Percentiles rank a stretch among this genome's conserved stretches.
phyloP scores from a whole-genome alignment of 2,888 invertebrate genomes.

The Mythimna pallens region DNA sequence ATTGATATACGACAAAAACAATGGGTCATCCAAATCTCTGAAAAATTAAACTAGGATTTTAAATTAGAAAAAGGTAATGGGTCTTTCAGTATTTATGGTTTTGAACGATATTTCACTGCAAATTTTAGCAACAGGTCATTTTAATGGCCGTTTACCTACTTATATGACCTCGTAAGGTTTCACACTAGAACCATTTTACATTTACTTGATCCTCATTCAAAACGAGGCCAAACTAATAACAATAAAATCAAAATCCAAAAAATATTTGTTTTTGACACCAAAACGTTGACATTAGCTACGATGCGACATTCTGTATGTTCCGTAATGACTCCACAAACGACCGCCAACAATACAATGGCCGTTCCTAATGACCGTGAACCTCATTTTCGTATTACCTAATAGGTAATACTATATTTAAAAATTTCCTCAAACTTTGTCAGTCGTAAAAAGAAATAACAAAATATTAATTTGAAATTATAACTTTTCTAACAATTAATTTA shows the following conservation, averaged over 20 bases:
- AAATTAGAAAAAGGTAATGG: not conserved
- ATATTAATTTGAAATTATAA: not conserved
- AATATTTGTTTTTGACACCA: constrained; percentile 34
- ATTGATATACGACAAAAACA: constrained; percentile 4
- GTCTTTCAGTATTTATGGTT: not conserved
- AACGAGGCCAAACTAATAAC: constrained; percentile 25
- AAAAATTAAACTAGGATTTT: constrained; percentile 9
- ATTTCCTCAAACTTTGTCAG: constrained; percentile 3
- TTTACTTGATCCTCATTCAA: constrained; percentile 1
- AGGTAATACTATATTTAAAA: constrained; percentile 42
- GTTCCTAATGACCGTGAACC: constrained; percentile 71
- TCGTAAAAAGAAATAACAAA: not conserved
- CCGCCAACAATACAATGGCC: constrained; percentile 62
- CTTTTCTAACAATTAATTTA: not conserved
- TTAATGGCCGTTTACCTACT: not conserved
- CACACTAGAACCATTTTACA: not conserved
- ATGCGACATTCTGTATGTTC: constrained; percentile 53
- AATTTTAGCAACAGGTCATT: constrained; percentile 5
- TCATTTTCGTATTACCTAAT: constrained; percentile 67
- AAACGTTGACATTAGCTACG: constrained; percentile 38
- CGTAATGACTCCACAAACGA: constrained; percentile 66
- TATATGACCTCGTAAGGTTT: constrained; percentile 20
- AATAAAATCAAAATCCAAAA: constrained; percentile 41
- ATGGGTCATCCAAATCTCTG: not conserved
- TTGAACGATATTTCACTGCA: not conserved